Percentiles rank a stretch among this genome's conserved stretches.
Conservation (phyloP, 2,888 invertebrate genomes). For the Diloba caeruleocephala region DNA sequence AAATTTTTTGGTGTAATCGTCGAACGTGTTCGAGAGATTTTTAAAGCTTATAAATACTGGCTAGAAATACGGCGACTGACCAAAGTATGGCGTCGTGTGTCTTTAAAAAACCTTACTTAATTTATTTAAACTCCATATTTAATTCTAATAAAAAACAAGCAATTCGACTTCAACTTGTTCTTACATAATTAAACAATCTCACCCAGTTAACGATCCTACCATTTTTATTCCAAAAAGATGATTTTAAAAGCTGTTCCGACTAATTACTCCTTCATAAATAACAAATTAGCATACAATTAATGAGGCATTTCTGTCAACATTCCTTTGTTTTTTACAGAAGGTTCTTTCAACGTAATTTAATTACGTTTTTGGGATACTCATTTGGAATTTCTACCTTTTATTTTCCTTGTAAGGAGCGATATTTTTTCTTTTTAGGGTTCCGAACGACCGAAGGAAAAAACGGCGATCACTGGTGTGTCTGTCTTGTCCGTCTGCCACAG, state of each 20-base stretch:
- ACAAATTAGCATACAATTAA: constrained; percentile 59
- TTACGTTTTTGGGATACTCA: constrained; percentile 33
- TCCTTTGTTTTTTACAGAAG: constrained; percentile 47
- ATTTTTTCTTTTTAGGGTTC: constrained; percentile 17
- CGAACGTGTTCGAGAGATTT: no score
- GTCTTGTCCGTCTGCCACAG: no score
- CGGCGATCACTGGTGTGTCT: no score
- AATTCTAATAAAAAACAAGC: not conserved
- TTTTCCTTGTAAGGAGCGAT: constrained; percentile 3
- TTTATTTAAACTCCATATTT: no score
- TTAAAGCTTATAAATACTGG: no score
- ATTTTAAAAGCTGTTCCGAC: constrained; percentile 45
- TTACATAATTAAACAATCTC: constrained; percentile 10
- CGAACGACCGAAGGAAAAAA: no score
- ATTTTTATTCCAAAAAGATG: constrained; percentile 37
- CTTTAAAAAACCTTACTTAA: no score
- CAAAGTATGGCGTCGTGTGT: no score
- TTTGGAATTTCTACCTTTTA: constrained; percentile 14
- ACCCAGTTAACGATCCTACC: constrained; percentile 5
- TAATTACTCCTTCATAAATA: constrained; percentile 63
- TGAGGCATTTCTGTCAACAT: constrained; percentile 51
- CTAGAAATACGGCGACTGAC: no score
- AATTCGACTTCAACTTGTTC: not conserved
- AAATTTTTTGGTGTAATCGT: no score
- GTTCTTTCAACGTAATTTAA: constrained; percentile 39